Evolutionary conservation across 2,888 invertebrate species (phyloP), one percentile per base, ranked within the genome.

Genomic region (Pristionchus maxplancki): DNA sequence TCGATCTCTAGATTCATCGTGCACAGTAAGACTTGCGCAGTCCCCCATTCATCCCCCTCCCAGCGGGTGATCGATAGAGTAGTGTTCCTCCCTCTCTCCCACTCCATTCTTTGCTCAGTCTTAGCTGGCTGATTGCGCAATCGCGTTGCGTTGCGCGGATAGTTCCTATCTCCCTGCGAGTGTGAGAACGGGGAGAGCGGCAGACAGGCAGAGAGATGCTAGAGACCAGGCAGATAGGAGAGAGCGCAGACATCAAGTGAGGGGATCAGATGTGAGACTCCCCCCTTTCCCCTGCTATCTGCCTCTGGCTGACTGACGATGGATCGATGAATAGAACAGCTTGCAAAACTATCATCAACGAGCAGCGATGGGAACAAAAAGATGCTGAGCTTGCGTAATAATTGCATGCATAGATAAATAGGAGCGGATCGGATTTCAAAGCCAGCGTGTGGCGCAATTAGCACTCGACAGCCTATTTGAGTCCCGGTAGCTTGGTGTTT

Each of bases 21-120:
- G n/a, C n/a, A n/a, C n/a, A n/a, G n/a, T n/a, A n/a, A n/a, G n/a
- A n/a, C 28, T 28, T 34, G 13, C 74, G 44, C 58, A 58, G 24
- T 58, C 78, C 40, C 78, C 48, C 44, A 78, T 44, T 78, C 78
- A 37, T n/a, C 17, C 28, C 34, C 37, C 37, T 78, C 78, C 44
- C 78, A 78, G 78, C 78, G 78, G 78, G 78, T 44, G 24, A 24
- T 58, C 58, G n/a, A n/a, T n/a, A n/a, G n/a, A 20, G 1, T 78
- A 78, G n/a, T 53, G 81, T 50, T n/a, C 78, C 48, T 48, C 28
- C 81, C 28, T 34, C 78, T 9, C 37, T 71, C 71, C 37, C 58
- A 6, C 40, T 44, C 44, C 78, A 78, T 78, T 78, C 78, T 78
- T 78, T 78, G 78, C 78, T 78, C 78, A 78, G 78, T 78, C 78